phyloP scores from a whole-genome alignment of 2,888 invertebrate genomes.

The Netelia virgata region DNA sequence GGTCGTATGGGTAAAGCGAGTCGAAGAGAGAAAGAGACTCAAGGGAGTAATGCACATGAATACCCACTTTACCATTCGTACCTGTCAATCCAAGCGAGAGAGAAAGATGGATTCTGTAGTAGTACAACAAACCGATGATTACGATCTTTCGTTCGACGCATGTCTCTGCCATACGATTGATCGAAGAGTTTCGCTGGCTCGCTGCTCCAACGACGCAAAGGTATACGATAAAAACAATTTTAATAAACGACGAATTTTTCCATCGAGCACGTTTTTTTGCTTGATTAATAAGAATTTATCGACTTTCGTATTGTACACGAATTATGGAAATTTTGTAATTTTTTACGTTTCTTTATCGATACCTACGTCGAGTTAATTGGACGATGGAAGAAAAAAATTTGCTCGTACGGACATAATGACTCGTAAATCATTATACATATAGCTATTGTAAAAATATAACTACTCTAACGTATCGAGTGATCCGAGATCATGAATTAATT shows the following conservation, averaged over 20 bases:
- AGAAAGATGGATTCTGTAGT: slow-evolving; percentile 30
- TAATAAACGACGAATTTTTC: not conserved
- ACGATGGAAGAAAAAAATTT: not conserved
- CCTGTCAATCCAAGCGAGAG: slow-evolving; percentile 43
- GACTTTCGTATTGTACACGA: not conserved
- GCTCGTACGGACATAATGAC: not conserved
- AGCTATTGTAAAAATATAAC: no score
- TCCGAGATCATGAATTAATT: not conserved
- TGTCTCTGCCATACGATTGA: slow-evolving; percentile 12
- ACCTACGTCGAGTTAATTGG: not conserved
- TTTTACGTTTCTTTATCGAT: not conserved
- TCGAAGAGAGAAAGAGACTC: slow-evolving; percentile 22
- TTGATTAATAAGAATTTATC: not conserved
- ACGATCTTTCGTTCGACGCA: slow-evolving; percentile 38
- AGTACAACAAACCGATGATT: slow-evolving; percentile 42
- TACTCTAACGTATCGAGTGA: not conserved
- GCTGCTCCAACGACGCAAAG: slow-evolving; percentile 16
- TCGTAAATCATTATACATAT: no score
- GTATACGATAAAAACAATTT: not conserved
- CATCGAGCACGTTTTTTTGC: not conserved
- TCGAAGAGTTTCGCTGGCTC: slow-evolving; percentile 1
- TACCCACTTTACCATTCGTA: slow-evolving; percentile 56
- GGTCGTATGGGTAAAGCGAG: not conserved
- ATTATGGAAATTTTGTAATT: not conserved
- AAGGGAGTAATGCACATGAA: slow-evolving; percentile 58